Base-by-base conservation (phyloP, 1,140 invertebrate species). In the Bombus impatiens region DNA sequence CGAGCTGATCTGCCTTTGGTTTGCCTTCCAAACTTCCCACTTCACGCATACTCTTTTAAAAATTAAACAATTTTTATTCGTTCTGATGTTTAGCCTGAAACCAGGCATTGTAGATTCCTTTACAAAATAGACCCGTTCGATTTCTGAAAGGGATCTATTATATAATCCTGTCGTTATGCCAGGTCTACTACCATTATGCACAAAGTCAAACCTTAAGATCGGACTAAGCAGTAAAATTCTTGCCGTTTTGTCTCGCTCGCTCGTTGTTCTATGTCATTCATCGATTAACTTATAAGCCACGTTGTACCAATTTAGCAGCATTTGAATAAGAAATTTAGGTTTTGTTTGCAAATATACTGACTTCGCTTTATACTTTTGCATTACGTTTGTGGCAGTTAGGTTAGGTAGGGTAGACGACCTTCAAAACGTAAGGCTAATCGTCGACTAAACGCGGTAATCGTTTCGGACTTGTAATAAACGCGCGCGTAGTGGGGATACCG, bases 1-100 rank as follows among this genome's bases (percentile, higher is more conserved):
- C 62, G 78, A 82, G 88, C 85, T 91, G 87, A 86, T 92, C 86
- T 92, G 87, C 89, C n/a, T 85, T 53, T 47, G 5, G 25, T 44
- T 42, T 68, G 22, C 68, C 68, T 40, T 76, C 77, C 82, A 92
- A 92, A 91, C 86, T n/a, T n/a, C n/a, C 67, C 25, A 78, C 22
- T 78, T 70, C 78, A 47, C 77, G 76, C 70, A 28, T 62, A 67
- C 82, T 87, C 91, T 92, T 93, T 85, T 91, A 5, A 82, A 89
- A 90, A 92, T 93, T 92, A 92, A 79, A 44, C 53, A 79, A 84
- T 25, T 88, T 87, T 88, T 82, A 83, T 88, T 75, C 42, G n/a
- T 47, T 85, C 82, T 59, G 62, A 37, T 78, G 84, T 88, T 78
- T 67, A 88, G 15, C 15, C 18, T 53, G 1, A 0, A 0, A 53